Percentiles rank a stretch among this genome's conserved stretches.
Evolutionary conservation across 2,797 vertebrate genomes (phyloP).

Genomic region (Falco cherrug): DNA sequence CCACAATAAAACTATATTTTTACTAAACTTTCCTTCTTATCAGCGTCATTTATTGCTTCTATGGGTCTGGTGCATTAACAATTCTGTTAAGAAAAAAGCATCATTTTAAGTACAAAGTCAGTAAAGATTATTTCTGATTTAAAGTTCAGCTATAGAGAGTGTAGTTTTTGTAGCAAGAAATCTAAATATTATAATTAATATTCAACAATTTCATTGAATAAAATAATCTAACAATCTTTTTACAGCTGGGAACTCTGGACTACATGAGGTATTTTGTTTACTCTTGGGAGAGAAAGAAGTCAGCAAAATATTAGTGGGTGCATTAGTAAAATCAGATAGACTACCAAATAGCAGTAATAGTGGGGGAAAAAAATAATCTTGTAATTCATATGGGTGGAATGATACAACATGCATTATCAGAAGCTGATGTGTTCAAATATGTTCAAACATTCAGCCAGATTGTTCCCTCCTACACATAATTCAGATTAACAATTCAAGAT

Average conservation of each 20-base stretch:
- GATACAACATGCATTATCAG: background rate
- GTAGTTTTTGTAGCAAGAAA: background rate
- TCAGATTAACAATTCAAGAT: background rate
- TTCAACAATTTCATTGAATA: background rate
- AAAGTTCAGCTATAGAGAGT: background rate
- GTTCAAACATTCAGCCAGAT: background rate
- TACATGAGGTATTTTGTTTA: background rate
- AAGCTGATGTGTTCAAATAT: background rate
- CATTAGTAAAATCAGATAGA: background rate
- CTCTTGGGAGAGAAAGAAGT: background rate
- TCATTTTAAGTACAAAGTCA: background rate
- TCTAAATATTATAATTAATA: background rate
- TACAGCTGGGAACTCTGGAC: background rate
- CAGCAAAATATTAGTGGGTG: background rate
- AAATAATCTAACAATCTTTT: background rate
- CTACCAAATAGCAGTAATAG: background rate
- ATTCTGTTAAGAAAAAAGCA: background rate
- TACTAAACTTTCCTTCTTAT: background rate
- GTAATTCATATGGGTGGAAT: background rate
- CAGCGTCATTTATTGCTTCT: background rate
- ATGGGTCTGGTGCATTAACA: background rate
- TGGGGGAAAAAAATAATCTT: rapidly evolving
- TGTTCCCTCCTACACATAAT: background rate
- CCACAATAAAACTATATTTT: background rate
- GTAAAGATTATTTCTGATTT: background rate